Evolutionary conservation across 2,113 vertebrate genomes (phyloP), one percentile per base, ranked within the genome.

Genomic region (Oreochromis niloticus): DNA sequence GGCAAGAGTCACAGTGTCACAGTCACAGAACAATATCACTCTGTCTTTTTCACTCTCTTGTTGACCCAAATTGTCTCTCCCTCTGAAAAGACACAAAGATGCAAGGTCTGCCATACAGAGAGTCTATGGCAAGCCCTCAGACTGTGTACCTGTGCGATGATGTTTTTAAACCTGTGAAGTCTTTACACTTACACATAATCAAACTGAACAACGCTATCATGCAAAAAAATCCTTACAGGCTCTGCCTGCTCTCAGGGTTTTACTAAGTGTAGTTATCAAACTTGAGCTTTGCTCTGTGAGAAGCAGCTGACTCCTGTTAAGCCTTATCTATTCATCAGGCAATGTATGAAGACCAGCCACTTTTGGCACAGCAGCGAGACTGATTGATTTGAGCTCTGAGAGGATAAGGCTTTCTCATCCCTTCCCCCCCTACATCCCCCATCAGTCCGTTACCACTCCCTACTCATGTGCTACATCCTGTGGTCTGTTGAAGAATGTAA

Each of bases 321-420:
- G 89, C 41, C 86, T 34, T 83, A 90, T 93, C 87, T 91, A 81
- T 91, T 94, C 83, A 91, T 92, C 91, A 88, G 66, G 48, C 55
- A 66, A 57, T 30, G 81, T 89, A 86, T 91, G 83, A 89, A 85
- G 85, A 82, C 75, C 9, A 16, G 24, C n/a, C 39, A 83, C 80
- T 85, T 90, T 90, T 82, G 90, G 81, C 66, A 52, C 88, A 87
- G 56, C 84, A 90, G 88, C 75, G 63, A 92, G 83, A 90, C 87
- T 79, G 91, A 92, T 90, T 92, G 93, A 92, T 93, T 91, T 83
- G 82, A 91, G 88, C 85, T 88, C 57, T 86, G 79, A 85, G 81
- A 91, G 80, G 85, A 93, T 89, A 89, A 85, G 85, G 75, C 39
- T 81, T 85, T 89, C 48, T 87, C 55, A 85, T 85, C 81, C 78